These are phyloP conservation scores for Malthinus seriepunctatus DNA, from an alignment of 2,888 invertebrate species.

Conservation along the genomic window DNA sequence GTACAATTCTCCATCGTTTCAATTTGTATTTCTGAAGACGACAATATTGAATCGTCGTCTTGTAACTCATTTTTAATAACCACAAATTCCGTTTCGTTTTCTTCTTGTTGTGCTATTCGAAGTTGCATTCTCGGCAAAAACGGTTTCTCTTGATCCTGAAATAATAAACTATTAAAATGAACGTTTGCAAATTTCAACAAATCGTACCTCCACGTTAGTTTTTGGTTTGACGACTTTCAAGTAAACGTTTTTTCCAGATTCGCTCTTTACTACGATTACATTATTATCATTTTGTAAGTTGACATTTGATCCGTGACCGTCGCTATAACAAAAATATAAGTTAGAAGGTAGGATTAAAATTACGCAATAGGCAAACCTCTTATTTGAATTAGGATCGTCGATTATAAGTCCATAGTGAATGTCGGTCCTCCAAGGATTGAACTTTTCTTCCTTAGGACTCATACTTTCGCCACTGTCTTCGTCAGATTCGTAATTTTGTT, in stretches of 20 bases:
- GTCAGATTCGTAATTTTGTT: slow-evolving; percentile 41
- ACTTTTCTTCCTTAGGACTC: slow-evolving; percentile 41
- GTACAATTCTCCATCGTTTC: slow-evolving; percentile 32
- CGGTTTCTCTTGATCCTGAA: slow-evolving; percentile 3
- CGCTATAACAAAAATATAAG: not conserved
- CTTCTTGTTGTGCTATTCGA: no score
- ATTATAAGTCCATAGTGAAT: slow-evolving; percentile 53
- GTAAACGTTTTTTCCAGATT: slow-evolving; percentile 52
- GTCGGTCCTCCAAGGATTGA: slow-evolving; percentile 54
- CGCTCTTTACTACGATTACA: slow-evolving; percentile 52
- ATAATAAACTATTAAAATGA: not conserved
- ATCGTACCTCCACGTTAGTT: slow-evolving; percentile 9
- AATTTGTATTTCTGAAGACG: slow-evolving; percentile 26
- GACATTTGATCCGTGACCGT: not conserved
- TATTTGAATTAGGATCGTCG: slow-evolving; percentile 42
- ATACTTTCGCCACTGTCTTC: slow-evolving; percentile 36
- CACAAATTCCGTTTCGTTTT: not conserved
- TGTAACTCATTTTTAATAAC: not conserved
- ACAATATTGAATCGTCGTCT: slow-evolving; percentile 4
- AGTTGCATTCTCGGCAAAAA: not conserved
- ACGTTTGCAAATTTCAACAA: not conserved
- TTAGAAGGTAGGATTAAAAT: slow-evolving; percentile 43
- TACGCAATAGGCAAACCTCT: slow-evolving; percentile 41
- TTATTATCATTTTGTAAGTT: not conserved
- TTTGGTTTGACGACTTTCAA: slow-evolving; percentile 49